A percentile compares a stretch with the other conserved stretches of the same genome.
phyloP scores from a whole-genome alignment of 2,888 invertebrate genomes.

The Torymus auratus region DNA sequence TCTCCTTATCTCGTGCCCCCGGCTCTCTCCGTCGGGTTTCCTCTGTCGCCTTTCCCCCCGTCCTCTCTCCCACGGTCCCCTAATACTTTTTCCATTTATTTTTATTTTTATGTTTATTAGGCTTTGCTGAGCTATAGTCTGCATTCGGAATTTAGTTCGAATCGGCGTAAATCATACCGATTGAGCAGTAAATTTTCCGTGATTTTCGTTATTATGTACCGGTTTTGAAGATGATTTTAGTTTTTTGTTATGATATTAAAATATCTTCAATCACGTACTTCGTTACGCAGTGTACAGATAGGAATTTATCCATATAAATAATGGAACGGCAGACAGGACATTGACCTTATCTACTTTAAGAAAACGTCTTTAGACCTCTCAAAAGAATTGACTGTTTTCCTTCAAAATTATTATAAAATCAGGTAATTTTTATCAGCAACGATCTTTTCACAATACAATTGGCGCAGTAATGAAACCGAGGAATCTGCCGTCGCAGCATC shows the following conservation, averaged over 20 bases:
- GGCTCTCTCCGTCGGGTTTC: too few relatives aligned
- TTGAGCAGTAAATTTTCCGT: too few relatives aligned
- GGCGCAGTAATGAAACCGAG: neutral
- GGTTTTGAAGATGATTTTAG: too few relatives aligned
- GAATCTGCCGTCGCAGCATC: neutral
- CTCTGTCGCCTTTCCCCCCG: neutral
- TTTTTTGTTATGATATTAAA: too few relatives aligned
- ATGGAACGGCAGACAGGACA: neutral
- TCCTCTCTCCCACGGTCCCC: neutral
- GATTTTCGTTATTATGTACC: too few relatives aligned
- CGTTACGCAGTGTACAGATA: too few relatives aligned
- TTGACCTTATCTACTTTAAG: constrained; percentile 17
- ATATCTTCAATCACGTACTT: too few relatives aligned
- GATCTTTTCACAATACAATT: neutral
- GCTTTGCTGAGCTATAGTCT: neutral
- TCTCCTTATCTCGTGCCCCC: constrained; percentile 15
- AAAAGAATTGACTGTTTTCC: too few relatives aligned
- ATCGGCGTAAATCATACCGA: neutral
- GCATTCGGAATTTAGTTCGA: neutral
- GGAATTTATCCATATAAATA: too few relatives aligned
- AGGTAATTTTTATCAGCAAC: neutral
- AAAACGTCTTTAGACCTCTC: too few relatives aligned
- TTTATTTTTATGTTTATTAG: constrained; percentile 31
- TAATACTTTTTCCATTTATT: constrained; percentile 30
- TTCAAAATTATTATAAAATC: too few relatives aligned